Evolutionary conservation across 2,113 vertebrate genomes (phyloP).

Genomic region (Diglossa brunneiventris): DNA sequence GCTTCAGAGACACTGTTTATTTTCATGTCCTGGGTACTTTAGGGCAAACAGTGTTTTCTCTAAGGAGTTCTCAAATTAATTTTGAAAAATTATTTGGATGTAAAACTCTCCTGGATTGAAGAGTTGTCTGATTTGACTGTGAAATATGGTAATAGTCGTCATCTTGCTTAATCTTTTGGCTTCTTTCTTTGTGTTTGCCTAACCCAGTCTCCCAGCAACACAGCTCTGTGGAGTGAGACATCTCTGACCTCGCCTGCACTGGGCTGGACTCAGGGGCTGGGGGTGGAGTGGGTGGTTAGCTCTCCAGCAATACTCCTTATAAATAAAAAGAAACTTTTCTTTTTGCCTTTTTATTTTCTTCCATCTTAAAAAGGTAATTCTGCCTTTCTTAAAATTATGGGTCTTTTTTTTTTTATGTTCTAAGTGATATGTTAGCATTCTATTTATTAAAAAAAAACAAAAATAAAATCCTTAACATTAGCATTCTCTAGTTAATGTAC

Average conservation of each 20-base stretch:
- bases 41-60: background rate
- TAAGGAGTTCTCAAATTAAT: background rate
- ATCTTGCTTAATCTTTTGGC: constrained; percentile 19
- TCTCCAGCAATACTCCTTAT: background rate
- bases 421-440: background rate
- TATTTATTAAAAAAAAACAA: background rate
- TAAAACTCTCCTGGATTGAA: background rate
- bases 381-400: background rate
- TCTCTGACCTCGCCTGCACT: background rate
- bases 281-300: background rate
- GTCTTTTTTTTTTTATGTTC: background rate
- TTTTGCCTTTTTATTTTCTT: background rate
- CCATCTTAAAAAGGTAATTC: background rate
- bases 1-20: background rate
- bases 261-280: background rate
- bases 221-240: background rate
- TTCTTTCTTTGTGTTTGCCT: constrained; percentile 27
- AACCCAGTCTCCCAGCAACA: constrained; percentile 31
- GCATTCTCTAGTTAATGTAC: background rate
- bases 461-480: background rate
- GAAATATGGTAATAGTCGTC: constrained; percentile 7
- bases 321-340: background rate
- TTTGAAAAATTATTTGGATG: constrained; percentile 23
- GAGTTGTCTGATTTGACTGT: constrained; percentile 1
- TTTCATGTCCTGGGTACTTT: background rate